Evolutionary conservation across 2,888 invertebrate genomes (phyloP).

Genomic region (Melieria omissa): DNA sequence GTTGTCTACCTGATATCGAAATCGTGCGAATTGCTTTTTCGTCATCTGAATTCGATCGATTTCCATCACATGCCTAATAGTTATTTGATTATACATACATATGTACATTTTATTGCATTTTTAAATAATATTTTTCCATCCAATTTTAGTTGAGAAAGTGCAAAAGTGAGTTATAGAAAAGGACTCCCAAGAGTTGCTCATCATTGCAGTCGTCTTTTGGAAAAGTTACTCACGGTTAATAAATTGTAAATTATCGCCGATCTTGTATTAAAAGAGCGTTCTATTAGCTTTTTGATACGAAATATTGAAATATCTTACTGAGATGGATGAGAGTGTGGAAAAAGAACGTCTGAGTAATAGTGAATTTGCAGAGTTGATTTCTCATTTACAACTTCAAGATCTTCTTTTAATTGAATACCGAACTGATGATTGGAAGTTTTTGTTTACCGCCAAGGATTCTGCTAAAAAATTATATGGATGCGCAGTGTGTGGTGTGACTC

Average conservation of each 20-base stretch:
- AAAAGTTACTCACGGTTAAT: conserved; percentile 5
- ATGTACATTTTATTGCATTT: conserved; percentile 14
- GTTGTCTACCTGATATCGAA: too few relatives aligned
- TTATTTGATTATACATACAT: too few relatives aligned
- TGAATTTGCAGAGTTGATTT: conserved; percentile 48
- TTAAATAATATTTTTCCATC: conserved; percentile 44
- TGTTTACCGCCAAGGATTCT: conserved; percentile 43
- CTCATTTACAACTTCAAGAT: conserved; percentile 48
- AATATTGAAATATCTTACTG: not conserved
- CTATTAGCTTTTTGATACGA: not conserved
- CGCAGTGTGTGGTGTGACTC: conserved; percentile 51
- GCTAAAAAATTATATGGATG: conserved; percentile 46
- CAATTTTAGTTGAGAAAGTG: conserved; percentile 46
- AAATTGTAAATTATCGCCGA: conserved; percentile 10
- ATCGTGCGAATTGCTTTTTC: too few relatives aligned
- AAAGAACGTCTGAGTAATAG: conserved; percentile 40
- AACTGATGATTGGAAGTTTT: conserved; percentile 44
- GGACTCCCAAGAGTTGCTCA: conserved; percentile 26
- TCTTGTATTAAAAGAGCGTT: not conserved
- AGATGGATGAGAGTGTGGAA: not conserved
- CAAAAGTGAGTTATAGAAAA: conserved; percentile 43
- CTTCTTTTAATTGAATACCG: conserved; percentile 51
- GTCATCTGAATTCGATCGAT: too few relatives aligned
- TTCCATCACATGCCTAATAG: too few relatives aligned
- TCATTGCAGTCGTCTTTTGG: conserved; percentile 15